Conservation (phyloP, 2,113 vertebrate genomes). For the Merops nubicus region DNA sequence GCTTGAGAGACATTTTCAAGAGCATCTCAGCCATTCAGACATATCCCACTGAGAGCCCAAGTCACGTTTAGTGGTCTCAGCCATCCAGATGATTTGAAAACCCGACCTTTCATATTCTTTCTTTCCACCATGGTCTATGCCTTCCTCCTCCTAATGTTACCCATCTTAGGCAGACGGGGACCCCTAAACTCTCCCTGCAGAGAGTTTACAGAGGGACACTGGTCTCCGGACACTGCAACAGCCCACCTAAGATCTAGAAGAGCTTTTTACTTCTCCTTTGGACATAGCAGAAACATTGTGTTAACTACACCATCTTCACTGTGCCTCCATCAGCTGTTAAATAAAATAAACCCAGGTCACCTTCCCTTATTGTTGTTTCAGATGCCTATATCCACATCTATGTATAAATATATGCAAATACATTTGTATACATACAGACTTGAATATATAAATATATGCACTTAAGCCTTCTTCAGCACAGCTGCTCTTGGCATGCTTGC, state of each 20-base stretch:
- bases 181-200: not conserved
- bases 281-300: not conserved
- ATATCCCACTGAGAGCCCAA: not conserved
- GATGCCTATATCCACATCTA: not conserved
- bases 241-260: not conserved
- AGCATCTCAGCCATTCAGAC: not conserved
- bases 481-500: not conserved
- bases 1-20: not conserved
- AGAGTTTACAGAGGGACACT: rapidly evolving
- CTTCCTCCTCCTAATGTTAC: not conserved
- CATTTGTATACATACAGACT: not conserved
- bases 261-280: not conserved
- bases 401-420: not conserved
- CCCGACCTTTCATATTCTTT: not conserved
- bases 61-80: not conserved
- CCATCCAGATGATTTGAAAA: not conserved
- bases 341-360: not conserved
- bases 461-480: not conserved
- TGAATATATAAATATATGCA: not conserved
- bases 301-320: too few species aligned
- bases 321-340: not conserved
- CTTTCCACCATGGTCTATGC: rapidly evolving
- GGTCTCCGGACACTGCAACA: not conserved
- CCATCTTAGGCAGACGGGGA: not conserved
- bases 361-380: not conserved